Conservation (phyloP, 1,140 invertebrate genomes). For the Ceratoteleas bidentatus region DNA sequence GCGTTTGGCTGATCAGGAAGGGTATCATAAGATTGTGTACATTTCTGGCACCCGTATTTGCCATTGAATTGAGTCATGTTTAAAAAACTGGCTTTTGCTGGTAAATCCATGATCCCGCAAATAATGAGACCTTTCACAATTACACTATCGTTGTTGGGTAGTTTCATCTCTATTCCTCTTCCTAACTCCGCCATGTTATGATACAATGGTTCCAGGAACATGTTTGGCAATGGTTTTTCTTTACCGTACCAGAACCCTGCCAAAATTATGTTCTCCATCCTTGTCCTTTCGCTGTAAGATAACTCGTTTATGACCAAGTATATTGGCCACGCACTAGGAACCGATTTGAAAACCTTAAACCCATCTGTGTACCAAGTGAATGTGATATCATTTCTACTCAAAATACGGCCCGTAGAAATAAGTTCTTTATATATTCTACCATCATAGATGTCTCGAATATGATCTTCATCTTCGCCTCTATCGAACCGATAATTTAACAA, state of each 20-base stretch:
- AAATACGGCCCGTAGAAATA: too few relatives aligned
- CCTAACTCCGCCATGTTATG: neutral
- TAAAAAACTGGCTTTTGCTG: conserved; percentile 27
- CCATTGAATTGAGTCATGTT: conserved; percentile 37
- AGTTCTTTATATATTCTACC: too few relatives aligned
- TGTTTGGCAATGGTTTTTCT: conserved; percentile 45
- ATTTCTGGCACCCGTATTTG: conserved; percentile 28
- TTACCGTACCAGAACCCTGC: conserved; percentile 42
- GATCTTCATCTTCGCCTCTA: too few relatives aligned
- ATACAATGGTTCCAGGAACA: conserved; percentile 30
- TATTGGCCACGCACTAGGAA: conserved; percentile 21
- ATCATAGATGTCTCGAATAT: too few relatives aligned
- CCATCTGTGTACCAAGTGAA: too few relatives aligned
- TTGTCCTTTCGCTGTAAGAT: conserved; percentile 35
- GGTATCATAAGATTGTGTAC: conserved; percentile 5
- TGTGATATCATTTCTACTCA: too few relatives aligned
- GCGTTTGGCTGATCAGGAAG: neutral
- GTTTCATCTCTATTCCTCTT: conserved; percentile 13
- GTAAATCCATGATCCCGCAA: conserved; percentile 27
- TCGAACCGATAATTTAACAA: too few relatives aligned
- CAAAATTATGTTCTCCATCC: conserved; percentile 38
- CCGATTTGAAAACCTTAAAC: too few relatives aligned
- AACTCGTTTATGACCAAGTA: conserved; percentile 39
- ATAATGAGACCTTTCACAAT: conserved; percentile 30
- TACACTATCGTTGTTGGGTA: neutral